phyloP scores from a whole-genome alignment of 2,113 vertebrate species.

The Pedionomus torquatus region DNA sequence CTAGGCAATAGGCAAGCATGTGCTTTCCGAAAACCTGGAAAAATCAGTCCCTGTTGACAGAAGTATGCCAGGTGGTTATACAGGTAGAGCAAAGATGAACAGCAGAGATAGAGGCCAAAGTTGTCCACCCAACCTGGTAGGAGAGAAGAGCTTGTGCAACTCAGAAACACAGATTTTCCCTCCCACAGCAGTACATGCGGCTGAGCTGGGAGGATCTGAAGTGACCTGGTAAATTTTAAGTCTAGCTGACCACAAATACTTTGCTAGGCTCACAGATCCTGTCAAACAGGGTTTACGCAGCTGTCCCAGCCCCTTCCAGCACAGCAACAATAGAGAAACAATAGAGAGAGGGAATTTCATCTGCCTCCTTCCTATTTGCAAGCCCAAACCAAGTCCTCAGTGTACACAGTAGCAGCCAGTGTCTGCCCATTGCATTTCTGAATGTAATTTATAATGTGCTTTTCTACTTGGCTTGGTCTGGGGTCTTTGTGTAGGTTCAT shows the following conservation, averaged over 20 bases:
- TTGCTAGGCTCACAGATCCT: neutral
- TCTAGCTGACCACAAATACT: neutral
- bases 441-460: neutral
- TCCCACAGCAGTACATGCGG: neutral
- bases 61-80: neutral
- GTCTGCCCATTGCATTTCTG: fast-evolving
- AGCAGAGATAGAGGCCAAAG: neutral
- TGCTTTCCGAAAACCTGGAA: neutral
- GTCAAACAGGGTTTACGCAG: neutral
- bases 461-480: neutral
- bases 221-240: neutral
- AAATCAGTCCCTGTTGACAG: neutral
- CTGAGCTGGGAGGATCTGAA: neutral
- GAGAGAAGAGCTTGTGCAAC: neutral
- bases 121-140: neutral
- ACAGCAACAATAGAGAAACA: neutral
- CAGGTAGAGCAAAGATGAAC: neutral
- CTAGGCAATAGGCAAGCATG: neutral
- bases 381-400: neutral
- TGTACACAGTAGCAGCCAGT: neutral
- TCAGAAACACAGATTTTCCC: neutral
- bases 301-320: neutral
- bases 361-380: neutral
- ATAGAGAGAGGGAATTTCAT: neutral
- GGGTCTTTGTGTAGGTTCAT: neutral